Evolutionary conservation across 2,797 vertebrate genomes (phyloP).

Genomic region (Mormyrus proboscirostris): DNA sequence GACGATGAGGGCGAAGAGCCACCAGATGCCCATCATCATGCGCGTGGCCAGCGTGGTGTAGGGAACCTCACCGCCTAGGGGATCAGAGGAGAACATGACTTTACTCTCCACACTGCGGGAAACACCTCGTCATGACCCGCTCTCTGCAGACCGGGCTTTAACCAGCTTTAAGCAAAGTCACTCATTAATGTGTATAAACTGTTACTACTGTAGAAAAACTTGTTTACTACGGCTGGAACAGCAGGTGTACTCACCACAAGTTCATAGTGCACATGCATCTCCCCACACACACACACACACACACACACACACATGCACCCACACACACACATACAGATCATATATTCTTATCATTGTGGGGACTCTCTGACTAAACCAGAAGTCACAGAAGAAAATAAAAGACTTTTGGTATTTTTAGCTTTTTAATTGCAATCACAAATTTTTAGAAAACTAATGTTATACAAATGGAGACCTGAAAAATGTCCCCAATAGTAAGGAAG

Average conservation of each 20-base stretch:
- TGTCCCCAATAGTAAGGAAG: neutral
- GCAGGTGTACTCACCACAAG: neutral
- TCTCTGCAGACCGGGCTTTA: neutral
- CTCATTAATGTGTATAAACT: neutral
- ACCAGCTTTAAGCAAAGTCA: neutral
- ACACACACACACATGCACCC: neutral
- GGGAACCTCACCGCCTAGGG: conserved; percentile 86
- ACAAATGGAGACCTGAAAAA: neutral
- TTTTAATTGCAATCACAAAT: neutral
- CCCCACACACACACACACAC: neutral
- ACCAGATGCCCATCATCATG: conserved; percentile 99
- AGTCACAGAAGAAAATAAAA: neutral
- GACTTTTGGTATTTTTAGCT: neutral
- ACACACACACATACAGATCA: neutral
- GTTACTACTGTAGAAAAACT: neutral
- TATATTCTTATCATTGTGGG: neutral
- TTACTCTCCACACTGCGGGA: neutral
- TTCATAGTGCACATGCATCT: neutral
- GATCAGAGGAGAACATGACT: conserved; percentile 21
- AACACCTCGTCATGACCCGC: neutral
- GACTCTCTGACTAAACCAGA: neutral
- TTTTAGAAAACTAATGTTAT: neutral
- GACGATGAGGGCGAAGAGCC: conserved; percentile 96
- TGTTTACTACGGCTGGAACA: neutral
- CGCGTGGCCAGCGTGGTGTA: conserved; percentile 94